Conservation (phyloP, 2,888 invertebrate genomes). For the Callyntrura guangdongensis region DNA sequence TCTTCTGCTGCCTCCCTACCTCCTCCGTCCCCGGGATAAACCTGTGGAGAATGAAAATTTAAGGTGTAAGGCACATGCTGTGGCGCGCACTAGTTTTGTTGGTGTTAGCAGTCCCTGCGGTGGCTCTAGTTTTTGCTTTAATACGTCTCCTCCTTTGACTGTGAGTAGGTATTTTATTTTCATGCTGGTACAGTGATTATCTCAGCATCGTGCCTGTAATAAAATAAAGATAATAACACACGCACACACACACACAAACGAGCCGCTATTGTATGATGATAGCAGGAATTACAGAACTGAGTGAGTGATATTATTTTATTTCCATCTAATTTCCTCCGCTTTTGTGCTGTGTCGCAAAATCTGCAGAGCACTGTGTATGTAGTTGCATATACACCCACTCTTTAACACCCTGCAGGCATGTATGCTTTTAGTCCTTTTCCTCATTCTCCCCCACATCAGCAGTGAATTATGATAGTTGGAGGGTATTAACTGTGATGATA, state of each 20-base stretch:
- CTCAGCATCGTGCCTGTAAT: slow-evolving; percentile 4
- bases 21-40: neutral
- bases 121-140: neutral
- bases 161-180: slow-evolving; percentile 2
- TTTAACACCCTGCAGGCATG: neutral
- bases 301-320: slow-evolving; percentile 50
- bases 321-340: slow-evolving; percentile 32
- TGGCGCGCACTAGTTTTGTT: neutral
- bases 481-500: slow-evolving; percentile 21
- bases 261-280: slow-evolving; percentile 10
- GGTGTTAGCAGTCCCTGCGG: neutral
- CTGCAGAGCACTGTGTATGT: neutral
- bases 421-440: neutral
- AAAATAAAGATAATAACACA: slow-evolving; percentile 34
- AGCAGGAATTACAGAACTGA: slow-evolving; percentile 8
- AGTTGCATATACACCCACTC: neutral
- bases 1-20: neutral
- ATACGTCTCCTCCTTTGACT: neutral
- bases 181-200: slow-evolving; percentile 8
- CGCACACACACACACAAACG: slow-evolving; percentile 31
- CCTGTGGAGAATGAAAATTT: neutral
- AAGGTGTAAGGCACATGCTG: neutral
- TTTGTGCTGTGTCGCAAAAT: neutral
- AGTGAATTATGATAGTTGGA: neutral
- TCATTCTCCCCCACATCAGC: neutral